Evolutionary conservation across 2,113 vertebrate species (phyloP).

Genomic region (Xenus cinereus): DNA sequence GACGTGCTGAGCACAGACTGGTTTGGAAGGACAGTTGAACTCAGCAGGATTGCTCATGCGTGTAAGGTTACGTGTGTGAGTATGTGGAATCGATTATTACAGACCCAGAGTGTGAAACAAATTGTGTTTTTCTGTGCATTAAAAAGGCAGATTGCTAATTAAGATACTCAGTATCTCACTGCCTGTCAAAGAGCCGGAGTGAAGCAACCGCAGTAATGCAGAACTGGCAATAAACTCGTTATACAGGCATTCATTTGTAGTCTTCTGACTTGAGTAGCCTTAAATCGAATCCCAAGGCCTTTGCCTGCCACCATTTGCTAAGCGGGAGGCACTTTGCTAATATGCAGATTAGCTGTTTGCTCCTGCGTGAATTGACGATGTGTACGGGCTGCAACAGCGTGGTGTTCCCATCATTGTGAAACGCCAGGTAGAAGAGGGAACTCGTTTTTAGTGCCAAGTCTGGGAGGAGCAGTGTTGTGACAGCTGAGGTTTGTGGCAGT

Average conservation of each 20-base stretch:
- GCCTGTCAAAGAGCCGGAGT: background rate
- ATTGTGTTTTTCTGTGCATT: background rate
- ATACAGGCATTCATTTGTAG: background rate
- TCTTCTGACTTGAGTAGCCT: background rate
- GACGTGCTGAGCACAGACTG: background rate
- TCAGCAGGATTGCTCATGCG: background rate
- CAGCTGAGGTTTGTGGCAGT: background rate
- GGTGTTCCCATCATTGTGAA: fast-evolving
- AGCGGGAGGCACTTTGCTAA: background rate
- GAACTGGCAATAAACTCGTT: background rate
- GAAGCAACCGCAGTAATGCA: background rate
- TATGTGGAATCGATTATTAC: background rate
- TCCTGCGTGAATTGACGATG: fast-evolving
- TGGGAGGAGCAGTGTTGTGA: fast-evolving
- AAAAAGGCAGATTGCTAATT: background rate
- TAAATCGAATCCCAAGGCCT: fast-evolving
- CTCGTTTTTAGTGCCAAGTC: background rate
- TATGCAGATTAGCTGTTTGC: background rate
- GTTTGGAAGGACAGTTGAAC: background rate
- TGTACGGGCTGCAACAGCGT: background rate
- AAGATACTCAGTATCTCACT: background rate
- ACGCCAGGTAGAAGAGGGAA: background rate
- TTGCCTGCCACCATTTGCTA: background rate
- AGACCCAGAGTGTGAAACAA: background rate
- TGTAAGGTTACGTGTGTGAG: background rate